Evolutionary conservation across 2,888 invertebrate genomes (phyloP), one percentile per base, ranked within the genome.

Genomic region (Autographa gamma): DNA sequence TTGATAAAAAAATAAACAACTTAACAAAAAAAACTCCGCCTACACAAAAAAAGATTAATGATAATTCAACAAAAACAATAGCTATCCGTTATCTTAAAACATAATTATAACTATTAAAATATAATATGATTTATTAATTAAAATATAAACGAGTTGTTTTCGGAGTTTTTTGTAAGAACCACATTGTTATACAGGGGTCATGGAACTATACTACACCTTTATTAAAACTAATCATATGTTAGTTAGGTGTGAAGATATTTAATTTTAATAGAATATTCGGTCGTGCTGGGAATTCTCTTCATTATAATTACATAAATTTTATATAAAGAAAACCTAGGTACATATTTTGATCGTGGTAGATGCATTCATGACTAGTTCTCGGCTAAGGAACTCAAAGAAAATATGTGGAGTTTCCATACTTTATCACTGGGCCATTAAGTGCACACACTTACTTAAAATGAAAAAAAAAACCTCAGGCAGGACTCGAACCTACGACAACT

Each of bases 31-130:
- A 38, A 56, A 18, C 2, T 61, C 61, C 1, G 8, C 58, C 32
- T 11, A 34, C 0, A 54, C 52, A 41, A 61, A 69, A 74, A 66
- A 64, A n/a, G 54, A 79, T 71, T 66, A 54, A 77, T 77, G 65
- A 71, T 56, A 31, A 19, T 16, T 66, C 58, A 54, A 56, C 60
- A 11, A 48, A 54, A 76, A 65, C 73, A 71, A 54, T 54, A 19
- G 13, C 61, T 60, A 71, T 65, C 38, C 52, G n/a, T 38, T 63
- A 16, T 18, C 19, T 67, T 34, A 41, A 16, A 16, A 60, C 41
- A 65, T 71, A 71, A 71, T 62, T 67, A 73, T 58, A 31, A 54
- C 16, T 60, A 76, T 69, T 54, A 60, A 59, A 60, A 48, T 59
- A 25, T 18, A 2, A 19, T 54, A 19, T 54, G 19, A 54, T 18